These are phyloP conservation scores for Conus canariensis DNA, from an alignment of 2,888 invertebrate genomes.

Conservation along the genomic window DNA sequence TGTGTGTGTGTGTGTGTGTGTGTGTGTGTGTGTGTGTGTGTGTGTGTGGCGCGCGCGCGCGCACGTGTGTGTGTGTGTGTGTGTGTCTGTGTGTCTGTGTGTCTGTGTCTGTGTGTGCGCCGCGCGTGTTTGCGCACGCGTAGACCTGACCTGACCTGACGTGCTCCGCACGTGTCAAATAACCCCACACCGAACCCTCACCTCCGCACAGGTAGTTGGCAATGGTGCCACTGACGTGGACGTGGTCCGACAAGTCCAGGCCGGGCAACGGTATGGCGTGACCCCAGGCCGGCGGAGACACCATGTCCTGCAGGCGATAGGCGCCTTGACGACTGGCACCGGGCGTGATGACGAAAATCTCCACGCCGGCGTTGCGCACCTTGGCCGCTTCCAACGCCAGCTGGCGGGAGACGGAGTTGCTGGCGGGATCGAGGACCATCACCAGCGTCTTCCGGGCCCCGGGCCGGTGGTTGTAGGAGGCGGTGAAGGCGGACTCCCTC, in stretches of 20 bases:
- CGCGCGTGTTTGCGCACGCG: no score
- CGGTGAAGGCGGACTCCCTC: constrained; percentile 23
- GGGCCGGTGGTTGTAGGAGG: constrained; percentile 23
- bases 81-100: neutral
- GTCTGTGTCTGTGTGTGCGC: neutral
- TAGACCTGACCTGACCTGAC: no score
- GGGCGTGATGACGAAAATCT: constrained; percentile 32
- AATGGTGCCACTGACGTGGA: constrained; percentile 23
- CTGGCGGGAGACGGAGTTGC: constrained; percentile 5
- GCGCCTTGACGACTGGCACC: neutral
- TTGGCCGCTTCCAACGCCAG: constrained; percentile 27
- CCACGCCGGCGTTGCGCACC: constrained; percentile 21
- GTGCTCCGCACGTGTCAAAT: no score
- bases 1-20: neutral
- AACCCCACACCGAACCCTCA: neutral
- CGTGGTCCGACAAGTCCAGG: constrained; percentile 31
- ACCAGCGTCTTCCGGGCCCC: constrained; percentile 15
- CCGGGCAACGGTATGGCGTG: constrained; percentile 16
- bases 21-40: constrained; percentile 16
- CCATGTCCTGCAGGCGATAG: neutral
- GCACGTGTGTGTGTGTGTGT: neutral
- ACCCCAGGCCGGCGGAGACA: neutral
- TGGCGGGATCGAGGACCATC: constrained; percentile 30
- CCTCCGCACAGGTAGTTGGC: constrained; percentile 17
- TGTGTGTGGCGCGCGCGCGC: neutral